A percentile compares a stretch with the other conserved stretches of the same genome.
Conservation (phyloP, 2,113 vertebrate species). For the Brachyistius frenatus region DNA sequence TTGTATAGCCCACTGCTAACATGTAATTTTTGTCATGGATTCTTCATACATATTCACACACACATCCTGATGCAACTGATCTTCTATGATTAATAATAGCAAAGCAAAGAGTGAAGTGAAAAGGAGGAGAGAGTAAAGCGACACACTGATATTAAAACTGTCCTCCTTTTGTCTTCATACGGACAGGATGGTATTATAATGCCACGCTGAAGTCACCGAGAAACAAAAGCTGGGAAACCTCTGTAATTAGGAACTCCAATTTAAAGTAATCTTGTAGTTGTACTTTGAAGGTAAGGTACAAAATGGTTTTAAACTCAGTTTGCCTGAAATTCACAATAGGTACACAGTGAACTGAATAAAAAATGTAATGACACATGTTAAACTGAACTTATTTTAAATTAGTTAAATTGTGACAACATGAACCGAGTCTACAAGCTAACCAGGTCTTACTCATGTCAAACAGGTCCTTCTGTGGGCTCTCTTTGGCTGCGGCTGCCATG, state of each 20-base stretch:
- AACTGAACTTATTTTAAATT: neutral
- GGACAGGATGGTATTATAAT: constrained; percentile 61
- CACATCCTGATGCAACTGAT: constrained; percentile 10
- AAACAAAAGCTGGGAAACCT: constrained; percentile 40
- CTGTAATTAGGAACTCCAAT: constrained; percentile 64
- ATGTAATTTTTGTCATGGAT: constrained; percentile 32
- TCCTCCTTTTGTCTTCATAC: constrained; percentile 48
- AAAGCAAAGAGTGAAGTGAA: constrained; percentile 23
- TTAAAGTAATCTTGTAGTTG: constrained; percentile 5
- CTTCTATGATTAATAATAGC: constrained; percentile 44
- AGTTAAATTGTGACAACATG: neutral
- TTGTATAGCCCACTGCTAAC: constrained; percentile 5
- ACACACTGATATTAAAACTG: constrained; percentile 19
- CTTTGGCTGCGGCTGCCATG: constrained; percentile 79
- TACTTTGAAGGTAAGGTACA: neutral
- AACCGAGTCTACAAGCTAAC: neutral
- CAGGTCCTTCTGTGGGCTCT: constrained; percentile 91
- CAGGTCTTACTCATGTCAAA: constrained; percentile 97
- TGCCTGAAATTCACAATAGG: neutral
- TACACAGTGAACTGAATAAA: neutral
- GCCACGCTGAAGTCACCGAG: neutral
- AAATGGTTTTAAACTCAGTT: neutral
- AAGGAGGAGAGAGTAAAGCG: constrained; percentile 33
- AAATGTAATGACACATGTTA: neutral
- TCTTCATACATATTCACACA: constrained; percentile 20